phyloP scores from a whole-genome alignment of 1,140 invertebrate genomes.

The Zaprionus lachaisei region DNA sequence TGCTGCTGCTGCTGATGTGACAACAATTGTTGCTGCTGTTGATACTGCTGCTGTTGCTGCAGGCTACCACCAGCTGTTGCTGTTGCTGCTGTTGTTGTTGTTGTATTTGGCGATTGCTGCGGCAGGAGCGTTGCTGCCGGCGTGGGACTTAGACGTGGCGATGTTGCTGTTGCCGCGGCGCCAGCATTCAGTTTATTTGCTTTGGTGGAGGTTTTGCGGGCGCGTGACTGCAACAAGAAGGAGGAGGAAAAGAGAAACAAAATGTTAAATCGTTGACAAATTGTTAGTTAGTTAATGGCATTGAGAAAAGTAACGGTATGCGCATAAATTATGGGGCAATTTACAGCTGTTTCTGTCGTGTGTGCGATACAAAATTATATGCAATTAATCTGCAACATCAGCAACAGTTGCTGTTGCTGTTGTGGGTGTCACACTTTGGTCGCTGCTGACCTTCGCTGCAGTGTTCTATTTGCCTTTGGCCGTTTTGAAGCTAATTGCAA shows the following conservation, averaged over 20 bases:
- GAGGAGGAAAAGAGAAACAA: conserved; percentile 10
- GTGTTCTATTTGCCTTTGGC: conserved; percentile 20
- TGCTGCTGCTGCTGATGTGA: conserved; percentile 63
- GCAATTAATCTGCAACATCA: conserved; percentile 36
- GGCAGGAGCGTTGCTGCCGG: conserved; percentile 77
- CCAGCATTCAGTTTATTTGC: conserved; percentile 77
- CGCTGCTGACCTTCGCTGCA: conserved; percentile 31
- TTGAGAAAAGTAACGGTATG: conserved; percentile 51
- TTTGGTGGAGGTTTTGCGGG: conserved; percentile 81
- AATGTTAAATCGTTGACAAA: conserved; percentile 16
- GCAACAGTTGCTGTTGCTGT: conserved; percentile 14
- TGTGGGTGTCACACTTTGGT: conserved; percentile 27
- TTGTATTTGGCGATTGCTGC: conserved; percentile 84
- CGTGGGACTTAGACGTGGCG: conserved; percentile 83
- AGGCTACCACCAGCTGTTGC: conserved; percentile 48
- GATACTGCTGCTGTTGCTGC: conserved; percentile 61
- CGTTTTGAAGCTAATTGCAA: conserved; percentile 33
- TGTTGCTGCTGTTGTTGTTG: conserved; percentile 57
- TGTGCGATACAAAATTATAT: conserved; percentile 42
- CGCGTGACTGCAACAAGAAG: conserved; percentile 64
- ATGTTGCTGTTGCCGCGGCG: conserved; percentile 70
- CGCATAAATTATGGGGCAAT: conserved; percentile 44
- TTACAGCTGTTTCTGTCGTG: conserved; percentile 25
- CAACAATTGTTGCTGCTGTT: conserved; percentile 61
- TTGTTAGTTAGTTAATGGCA: conserved; percentile 34